These are phyloP conservation scores for Trichomycterus rosablanca DNA, from an alignment of 2,113 vertebrate species.

Conservation along the genomic window DNA sequence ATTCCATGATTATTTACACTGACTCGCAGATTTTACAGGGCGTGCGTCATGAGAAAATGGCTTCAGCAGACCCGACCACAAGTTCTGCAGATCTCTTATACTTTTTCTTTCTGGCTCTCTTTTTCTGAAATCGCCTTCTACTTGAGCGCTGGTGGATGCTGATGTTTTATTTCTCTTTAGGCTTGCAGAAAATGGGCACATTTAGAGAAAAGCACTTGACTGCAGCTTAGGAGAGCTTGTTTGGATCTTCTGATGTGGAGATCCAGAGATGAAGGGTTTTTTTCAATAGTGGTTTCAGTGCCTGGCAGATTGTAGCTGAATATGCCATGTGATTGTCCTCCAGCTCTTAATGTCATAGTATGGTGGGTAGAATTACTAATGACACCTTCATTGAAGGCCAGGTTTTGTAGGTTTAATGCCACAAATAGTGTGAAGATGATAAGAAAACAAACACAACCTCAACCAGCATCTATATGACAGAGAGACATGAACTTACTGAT, in stretches of 20 bases:
- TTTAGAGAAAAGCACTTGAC: conserved; percentile 31
- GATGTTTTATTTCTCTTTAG: conserved; percentile 9
- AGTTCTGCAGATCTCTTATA: conserved; percentile 36
- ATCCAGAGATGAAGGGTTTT: conserved; percentile 46
- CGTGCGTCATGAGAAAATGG: conserved; percentile 65
- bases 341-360: too few relatives aligned
- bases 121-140: conserved; percentile 38
- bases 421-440: neutral
- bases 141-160: conserved; percentile 27
- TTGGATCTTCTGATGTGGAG: conserved; percentile 36
- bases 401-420: neutral
- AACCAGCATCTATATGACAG: conserved; percentile 36
- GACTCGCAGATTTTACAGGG: conserved; percentile 55
- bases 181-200: conserved; percentile 18
- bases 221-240: conserved; percentile 28
- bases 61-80: conserved; percentile 63
- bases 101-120: conserved; percentile 20
- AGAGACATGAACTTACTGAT: conserved; percentile 22
- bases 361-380: conserved; percentile 5
- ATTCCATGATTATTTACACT: conserved; percentile 59
- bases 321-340: conserved; percentile 8
- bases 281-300: conserved; percentile 24
- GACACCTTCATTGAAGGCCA: neutral
- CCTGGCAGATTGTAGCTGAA: conserved; percentile 34
- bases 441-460: conserved; percentile 23